phyloP scores from a whole-genome alignment of 2,888 invertebrate species.

The Branchipolynoe longqiensis region DNA sequence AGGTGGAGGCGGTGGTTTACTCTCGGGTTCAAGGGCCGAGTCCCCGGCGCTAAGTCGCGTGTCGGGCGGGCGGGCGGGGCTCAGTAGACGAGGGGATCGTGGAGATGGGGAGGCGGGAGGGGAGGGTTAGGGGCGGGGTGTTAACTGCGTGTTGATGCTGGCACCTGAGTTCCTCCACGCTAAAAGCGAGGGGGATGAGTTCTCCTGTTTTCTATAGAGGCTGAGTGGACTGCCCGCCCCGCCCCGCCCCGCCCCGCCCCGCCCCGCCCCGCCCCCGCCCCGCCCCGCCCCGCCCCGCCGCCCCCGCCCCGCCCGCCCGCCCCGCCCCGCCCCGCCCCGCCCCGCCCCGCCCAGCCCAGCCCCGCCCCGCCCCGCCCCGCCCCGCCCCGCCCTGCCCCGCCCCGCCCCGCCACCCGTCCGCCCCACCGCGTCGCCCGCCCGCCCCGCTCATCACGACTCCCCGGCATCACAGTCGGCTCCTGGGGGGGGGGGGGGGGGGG shows the following conservation, averaged over 20 bases:
- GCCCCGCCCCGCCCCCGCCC: neutral
- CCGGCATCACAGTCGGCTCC: no score
- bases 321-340: neutral
- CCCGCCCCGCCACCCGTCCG: no score
- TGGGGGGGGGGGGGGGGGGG: no score
- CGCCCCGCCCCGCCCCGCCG: neutral
- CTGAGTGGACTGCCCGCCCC: neutral
- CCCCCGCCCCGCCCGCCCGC: neutral
- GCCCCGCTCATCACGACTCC: no score
- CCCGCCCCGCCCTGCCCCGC: no score
- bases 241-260: neutral
- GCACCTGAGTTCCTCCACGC: conserved; percentile 4
- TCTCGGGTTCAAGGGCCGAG: no score
- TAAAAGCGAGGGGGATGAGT: conserved; percentile 16
- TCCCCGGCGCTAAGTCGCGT: no score
- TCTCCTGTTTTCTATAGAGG: neutral
- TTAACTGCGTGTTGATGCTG: conserved; percentile 47
- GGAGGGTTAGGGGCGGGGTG: conserved; percentile 19
- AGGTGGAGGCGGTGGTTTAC: no score
- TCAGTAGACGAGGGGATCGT: no score
- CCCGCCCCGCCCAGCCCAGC: neutral
- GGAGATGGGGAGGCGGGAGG: no score
- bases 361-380: neutral
- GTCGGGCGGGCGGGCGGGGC: no score
- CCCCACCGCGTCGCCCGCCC: no score